Base-by-base conservation (phyloP, 2,888 invertebrate species). In the Epinotia ramella region DNA sequence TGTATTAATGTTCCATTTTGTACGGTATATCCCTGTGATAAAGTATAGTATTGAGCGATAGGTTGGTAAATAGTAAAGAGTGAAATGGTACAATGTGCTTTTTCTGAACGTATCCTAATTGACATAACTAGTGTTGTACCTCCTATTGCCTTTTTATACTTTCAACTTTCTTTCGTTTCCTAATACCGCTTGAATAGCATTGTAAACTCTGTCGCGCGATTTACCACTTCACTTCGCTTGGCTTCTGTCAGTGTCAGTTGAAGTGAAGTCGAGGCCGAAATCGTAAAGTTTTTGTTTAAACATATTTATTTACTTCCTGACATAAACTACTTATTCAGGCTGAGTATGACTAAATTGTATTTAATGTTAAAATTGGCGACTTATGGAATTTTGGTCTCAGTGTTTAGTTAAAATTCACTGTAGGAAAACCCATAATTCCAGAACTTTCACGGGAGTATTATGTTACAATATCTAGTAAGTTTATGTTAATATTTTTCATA, bases 101-200 rank as follows among this genome's bases (percentile, higher is more conserved):
- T 33, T 62, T 33, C 33, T 62, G n/a, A 62, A 65, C 28, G 59
- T 59, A n/a, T 49, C 20, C 16, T 4, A 44, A 18, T 72, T 72
- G 72, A 65, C 57, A 13, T 65, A n/a, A n/a, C 44, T 72, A 72
- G 72, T 65, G 64, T 63, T 44, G 71, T 59, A 56, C 63, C 16
- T n/a, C 16, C 53, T 6, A n/a, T n/a, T 16, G 53, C 7, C 49
- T 13, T 16, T 53, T n/a, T 40, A 9, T 9, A 40, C 18, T 33
- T 13, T 44, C 40, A 24, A 18, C n/a, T n/a, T n/a, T n/a, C n/a
- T n/a, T n/a, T n/a, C n/a, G 56, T 40, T 64, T 44, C 44, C 57
- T 44, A 24, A 44, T 9, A 18, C n/a, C 28, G n/a, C 71, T 72
- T 24, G 12, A 72, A 57, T 44, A 57, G 56, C 56, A 28, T n/a